Base-by-base conservation (phyloP, 1,140 invertebrate species). In the Drosophila tsacasi region DNA sequence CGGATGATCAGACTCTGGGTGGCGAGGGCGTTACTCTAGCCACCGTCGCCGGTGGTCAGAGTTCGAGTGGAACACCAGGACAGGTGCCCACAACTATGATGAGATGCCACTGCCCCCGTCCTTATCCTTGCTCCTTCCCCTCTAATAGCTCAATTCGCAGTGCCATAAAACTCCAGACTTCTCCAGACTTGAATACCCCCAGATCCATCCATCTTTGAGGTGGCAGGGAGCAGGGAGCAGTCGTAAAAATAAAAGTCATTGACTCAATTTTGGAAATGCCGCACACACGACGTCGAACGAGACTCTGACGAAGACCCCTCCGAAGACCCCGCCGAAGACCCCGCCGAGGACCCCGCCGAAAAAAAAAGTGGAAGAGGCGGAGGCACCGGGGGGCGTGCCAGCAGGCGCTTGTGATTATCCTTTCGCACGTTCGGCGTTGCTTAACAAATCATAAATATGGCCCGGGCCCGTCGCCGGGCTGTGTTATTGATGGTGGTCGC, bases 361-460 rank as follows among this genome's bases (percentile, higher is more conserved):
- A 7, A 25, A 17, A 47, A 19, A 37, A 17, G 21, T 9, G 30
- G 3, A 23, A 47, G 69, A 40, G 75, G 81, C 61, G 63, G 52
- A 46, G 61, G 76, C 27, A 47, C 59, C 30, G 42, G 83, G 72
- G 85, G 85, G 85, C 85, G 83, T 87, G 54, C 66, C 83, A 89
- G 74, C 81, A 89, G 84, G 84, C 84, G 84, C 84, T 89, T 89
- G 84, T 89, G 84, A 89, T 89, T 89, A 89, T 89, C 84, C 84
- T 89, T 89, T 89, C 84, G 84, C 84, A 89, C 84, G 84, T 89
- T 90, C 83, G 81, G 81, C 85, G 84, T 87, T 89, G 85, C 84
- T 89, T 90, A 89, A 89, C 84, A 89, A 89, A 89, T 89, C 84
- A 89, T 89, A 89, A 89, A 89, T 90, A 89, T 90, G 83, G 76